Evolutionary conservation across 1,140 invertebrate genomes (phyloP).

Genomic region (Acromyrmex charruanus): DNA sequence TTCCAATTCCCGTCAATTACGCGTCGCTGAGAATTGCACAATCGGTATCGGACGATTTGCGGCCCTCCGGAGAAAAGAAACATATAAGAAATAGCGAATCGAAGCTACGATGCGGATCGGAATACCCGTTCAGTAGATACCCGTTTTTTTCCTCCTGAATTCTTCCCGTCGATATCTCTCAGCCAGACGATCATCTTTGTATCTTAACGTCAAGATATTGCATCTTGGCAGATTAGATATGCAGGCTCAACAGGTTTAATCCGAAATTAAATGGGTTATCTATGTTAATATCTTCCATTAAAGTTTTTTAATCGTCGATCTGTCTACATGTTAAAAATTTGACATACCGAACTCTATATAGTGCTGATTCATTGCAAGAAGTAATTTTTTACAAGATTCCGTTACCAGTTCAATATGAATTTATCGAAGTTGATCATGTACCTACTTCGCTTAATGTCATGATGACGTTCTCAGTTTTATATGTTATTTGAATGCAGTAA

Average conservation of each 20-base stretch:
- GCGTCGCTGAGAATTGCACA: slow-evolving; percentile 50
- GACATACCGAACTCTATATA: too few relatives aligned
- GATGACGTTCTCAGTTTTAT: too few relatives aligned
- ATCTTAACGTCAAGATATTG: neutral
- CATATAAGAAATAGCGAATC: slow-evolving; percentile 45
- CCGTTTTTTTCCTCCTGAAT: slow-evolving; percentile 2
- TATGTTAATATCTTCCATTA: neutral
- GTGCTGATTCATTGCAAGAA: too few relatives aligned
- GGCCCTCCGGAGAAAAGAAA: neutral
- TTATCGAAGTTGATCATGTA: too few relatives aligned
- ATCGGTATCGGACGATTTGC: slow-evolving; percentile 35
- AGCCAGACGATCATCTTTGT: neutral
- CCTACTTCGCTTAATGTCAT: too few relatives aligned
- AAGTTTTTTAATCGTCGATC: too few relatives aligned
- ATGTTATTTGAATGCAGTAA: too few relatives aligned
- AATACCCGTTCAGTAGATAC: slow-evolving; percentile 13
- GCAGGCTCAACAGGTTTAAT: neutral
- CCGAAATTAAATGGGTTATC: neutral
- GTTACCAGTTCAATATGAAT: too few relatives aligned
- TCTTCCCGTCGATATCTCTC: neutral
- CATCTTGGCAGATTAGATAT: neutral
- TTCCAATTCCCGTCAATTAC: slow-evolving; percentile 70
- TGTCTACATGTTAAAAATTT: too few relatives aligned
- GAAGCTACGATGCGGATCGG: slow-evolving; percentile 39
- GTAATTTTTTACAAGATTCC: too few relatives aligned